Base-by-base conservation (phyloP, 2,113 vertebrate genomes). In the Trichechus manatus region DNA sequence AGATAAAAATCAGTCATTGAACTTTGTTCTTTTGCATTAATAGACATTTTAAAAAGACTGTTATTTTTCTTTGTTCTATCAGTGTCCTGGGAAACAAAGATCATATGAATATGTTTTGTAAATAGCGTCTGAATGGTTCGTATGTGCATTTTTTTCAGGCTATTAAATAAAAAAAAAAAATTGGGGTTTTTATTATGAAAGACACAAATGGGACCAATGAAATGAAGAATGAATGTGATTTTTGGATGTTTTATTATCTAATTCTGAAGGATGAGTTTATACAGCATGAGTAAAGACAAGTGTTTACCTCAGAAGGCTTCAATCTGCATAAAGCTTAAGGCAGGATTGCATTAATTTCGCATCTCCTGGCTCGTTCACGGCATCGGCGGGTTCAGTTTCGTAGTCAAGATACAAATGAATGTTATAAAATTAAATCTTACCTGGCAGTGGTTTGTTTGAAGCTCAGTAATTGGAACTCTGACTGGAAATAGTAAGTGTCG, bases 351-450 rank as follows among this genome's bases (percentile, higher is more conserved):
- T 78, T 59, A 93, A 97, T 97, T 97, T 88, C 42, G 94, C 94
- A 98, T 88, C 87, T n/a, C 8, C 75, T 44, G 17, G 92, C 27
- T 97, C 94, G 31, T 75, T 96, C 78, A 84, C 93, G 83, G 75
- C 93, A 92, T 92, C 86, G 90, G 63, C 80, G 93, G 87, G 87
- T 77, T 94, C 79, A 83, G 61, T 92, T 97, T 84, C 95, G 94
- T 53, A 95, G 92, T 68, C 92, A 87, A 72, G 96, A 80, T 93
- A 87, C 77, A 97, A 96, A 98, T 93, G 61, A 98, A 90, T 85
- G 50, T 98, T 87, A 97, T 96, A 93, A 98, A 98, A 97, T 96
- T 83, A 95, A 97, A 97, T 97, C 99, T 99, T 99, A 99, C 99
- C 98, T 98, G 97, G 93, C 89, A 97, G 96, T 87, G 96, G 98